Conservation (phyloP, 1,140 invertebrate species). For the Aphaenogaster ashmeadi region DNA sequence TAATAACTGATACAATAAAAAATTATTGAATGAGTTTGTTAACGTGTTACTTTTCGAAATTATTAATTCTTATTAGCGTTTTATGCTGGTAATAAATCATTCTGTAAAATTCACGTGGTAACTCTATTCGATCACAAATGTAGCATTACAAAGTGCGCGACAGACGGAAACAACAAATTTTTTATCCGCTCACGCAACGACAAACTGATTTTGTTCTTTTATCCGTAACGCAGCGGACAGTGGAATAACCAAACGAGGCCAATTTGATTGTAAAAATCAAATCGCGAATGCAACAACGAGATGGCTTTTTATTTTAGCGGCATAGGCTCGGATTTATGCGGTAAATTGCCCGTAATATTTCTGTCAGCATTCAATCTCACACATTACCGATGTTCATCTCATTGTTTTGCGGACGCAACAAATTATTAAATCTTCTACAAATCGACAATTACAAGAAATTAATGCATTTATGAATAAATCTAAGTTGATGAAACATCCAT, state of each 20-base stretch:
- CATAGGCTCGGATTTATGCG: neutral
- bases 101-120: neutral
- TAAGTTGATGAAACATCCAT: neutral
- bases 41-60: neutral
- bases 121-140: conserved; percentile 19
- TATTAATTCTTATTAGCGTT: neutral
- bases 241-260: conserved; percentile 29
- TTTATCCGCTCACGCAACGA: conserved; percentile 18
- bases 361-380: neutral
- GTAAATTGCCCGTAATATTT: conserved; percentile 56
- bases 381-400: neutral
- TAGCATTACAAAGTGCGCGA: neutral
- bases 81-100: conserved; percentile 2
- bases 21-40: neutral
- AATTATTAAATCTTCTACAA: conserved; percentile 12
- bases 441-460: neutral
- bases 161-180: conserved; percentile 25
- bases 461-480: neutral
- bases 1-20: neutral
- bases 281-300: conserved; percentile 14
- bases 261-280: conserved; percentile 39
- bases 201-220: conserved; percentile 47
- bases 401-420: neutral
- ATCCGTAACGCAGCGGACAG: neutral
- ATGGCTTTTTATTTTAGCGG: conserved; percentile 10